These are phyloP conservation scores for Phocoena phocoena DNA, from an alignment of 2,113 vertebrate genomes.

Conservation along the genomic window DNA sequence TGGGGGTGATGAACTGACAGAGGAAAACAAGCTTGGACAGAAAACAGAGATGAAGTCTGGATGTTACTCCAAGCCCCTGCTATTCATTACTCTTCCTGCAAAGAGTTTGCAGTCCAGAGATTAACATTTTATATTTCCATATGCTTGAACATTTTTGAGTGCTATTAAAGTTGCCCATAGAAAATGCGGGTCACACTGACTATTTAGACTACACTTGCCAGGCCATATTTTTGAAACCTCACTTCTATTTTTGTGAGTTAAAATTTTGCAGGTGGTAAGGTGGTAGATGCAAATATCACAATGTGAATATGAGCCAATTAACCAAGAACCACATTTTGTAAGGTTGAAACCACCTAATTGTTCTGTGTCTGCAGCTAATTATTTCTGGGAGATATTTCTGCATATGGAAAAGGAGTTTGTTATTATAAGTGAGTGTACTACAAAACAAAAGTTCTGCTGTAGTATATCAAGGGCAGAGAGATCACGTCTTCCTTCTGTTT, in stretches of 20 bases:
- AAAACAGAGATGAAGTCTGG: not conserved
- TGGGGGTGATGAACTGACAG: not conserved
- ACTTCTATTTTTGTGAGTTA: slow-evolving; percentile 54
- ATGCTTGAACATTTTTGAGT: slow-evolving; percentile 49
- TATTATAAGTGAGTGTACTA: slow-evolving; percentile 54
- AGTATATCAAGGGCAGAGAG: slow-evolving; percentile 50
- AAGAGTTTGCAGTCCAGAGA: not conserved
- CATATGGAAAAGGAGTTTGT: slow-evolving; percentile 47
- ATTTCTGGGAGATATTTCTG: slow-evolving; percentile 75
- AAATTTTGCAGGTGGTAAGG: slow-evolving; percentile 74
- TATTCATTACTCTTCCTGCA: slow-evolving; percentile 29
- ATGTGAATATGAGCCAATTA: slow-evolving; percentile 74
- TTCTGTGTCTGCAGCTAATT: slow-evolving; percentile 77
- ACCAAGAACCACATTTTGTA: slow-evolving; percentile 70
- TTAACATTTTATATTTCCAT: slow-evolving; percentile 53
- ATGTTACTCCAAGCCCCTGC: not conserved
- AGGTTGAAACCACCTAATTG: slow-evolving; percentile 76
- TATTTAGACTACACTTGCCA: slow-evolving; percentile 5
- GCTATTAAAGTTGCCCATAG: slow-evolving; percentile 51
- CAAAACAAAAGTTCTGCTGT: slow-evolving; percentile 65
- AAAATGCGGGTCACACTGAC: slow-evolving; percentile 36
- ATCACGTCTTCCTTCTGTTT: slow-evolving; percentile 50
- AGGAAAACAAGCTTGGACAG: not conserved
- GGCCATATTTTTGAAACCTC: slow-evolving; percentile 48
- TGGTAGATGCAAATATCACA: slow-evolving; percentile 55